These are phyloP conservation scores for Enteromius thamalakanensis DNA, from an alignment of 2,797 vertebrate species.

Conservation along the genomic window DNA sequence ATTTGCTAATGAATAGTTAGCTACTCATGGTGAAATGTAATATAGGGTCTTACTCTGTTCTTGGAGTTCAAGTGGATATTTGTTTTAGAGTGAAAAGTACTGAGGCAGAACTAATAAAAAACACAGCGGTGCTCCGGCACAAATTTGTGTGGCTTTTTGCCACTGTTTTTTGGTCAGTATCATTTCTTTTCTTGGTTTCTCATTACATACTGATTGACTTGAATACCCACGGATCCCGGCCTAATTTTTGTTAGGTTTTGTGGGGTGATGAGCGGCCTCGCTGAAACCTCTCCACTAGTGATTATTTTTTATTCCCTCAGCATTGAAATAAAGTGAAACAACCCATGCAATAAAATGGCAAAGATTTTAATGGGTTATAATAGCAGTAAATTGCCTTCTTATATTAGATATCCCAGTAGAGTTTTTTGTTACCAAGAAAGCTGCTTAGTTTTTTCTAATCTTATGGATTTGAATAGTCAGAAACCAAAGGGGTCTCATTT, in stretches of 20 bases:
- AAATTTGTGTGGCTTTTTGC: slow-evolving; percentile 1
- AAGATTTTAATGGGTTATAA: slow-evolving; percentile 31
- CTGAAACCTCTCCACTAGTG: slow-evolving; percentile 16
- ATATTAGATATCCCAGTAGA: slow-evolving; percentile 5
- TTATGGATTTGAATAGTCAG: not conserved
- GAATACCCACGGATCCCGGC: slow-evolving; percentile 20
- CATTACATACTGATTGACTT: slow-evolving; percentile 39
- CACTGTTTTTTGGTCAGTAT: slow-evolving; percentile 23
- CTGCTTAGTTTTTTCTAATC: not conserved
- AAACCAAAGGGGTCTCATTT: not conserved
- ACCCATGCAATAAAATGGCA: slow-evolving; percentile 33
- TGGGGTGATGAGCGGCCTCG: not conserved
- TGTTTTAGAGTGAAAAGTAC: slow-evolving; percentile 30
- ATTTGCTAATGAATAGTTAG: slow-evolving; percentile 29
- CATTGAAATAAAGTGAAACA: slow-evolving; percentile 39
- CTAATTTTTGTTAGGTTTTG: slow-evolving; percentile 27
- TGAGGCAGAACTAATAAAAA: slow-evolving; percentile 41
- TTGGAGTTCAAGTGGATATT: slow-evolving; percentile 28
- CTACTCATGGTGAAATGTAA: not conserved
- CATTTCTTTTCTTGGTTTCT: slow-evolving; percentile 16
- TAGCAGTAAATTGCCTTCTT: slow-evolving; percentile 33
- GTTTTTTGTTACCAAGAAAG: not conserved
- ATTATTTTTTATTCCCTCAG: slow-evolving; percentile 30
- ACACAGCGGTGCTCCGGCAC: slow-evolving; percentile 1
- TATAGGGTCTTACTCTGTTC: slow-evolving; percentile 21